These are phyloP conservation scores for Carassius gibelio DNA, from an alignment of 2,113 vertebrate genomes.

Conservation along the genomic window DNA sequence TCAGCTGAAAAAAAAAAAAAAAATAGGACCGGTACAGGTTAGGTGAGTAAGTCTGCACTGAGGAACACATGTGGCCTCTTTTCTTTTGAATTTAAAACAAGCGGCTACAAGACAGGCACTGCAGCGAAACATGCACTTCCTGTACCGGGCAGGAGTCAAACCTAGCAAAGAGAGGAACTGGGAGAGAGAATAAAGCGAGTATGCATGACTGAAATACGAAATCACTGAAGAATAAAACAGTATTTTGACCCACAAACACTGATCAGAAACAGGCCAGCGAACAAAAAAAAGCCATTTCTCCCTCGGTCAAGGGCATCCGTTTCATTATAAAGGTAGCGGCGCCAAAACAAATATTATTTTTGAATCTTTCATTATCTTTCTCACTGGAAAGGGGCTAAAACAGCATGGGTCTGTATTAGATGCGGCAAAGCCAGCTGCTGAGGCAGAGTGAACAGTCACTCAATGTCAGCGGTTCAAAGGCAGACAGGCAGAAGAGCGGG, in stretches of 20 bases:
- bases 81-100: constrained; percentile 58
- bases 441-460: constrained; percentile 66
- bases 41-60: constrained; percentile 52
- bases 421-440: constrained; percentile 70
- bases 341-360: constrained; percentile 74
- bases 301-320: constrained; percentile 67
- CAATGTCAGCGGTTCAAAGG: constrained; percentile 71
- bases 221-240: constrained; percentile 46
- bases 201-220: constrained; percentile 27
- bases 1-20: constrained; percentile 53
- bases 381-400: constrained; percentile 67
- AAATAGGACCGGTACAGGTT: constrained; percentile 61
- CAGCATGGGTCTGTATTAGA: constrained; percentile 67
- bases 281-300: constrained; percentile 25
- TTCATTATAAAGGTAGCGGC: constrained; percentile 63
- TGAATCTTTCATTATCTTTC: constrained; percentile 68
- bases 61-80: constrained; percentile 58
- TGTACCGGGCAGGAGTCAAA: constrained; percentile 32
- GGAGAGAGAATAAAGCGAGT: background rate
- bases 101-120: constrained; percentile 40
- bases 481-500: constrained; percentile 53
- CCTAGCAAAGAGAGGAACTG: constrained; percentile 4
- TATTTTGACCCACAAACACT: constrained; percentile 58
- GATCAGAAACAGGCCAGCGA: constrained; percentile 43
- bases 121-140: constrained; percentile 42